Evolutionary conservation across 2,888 invertebrate genomes (phyloP).

Genomic region (Calephelis perditalis): DNA sequence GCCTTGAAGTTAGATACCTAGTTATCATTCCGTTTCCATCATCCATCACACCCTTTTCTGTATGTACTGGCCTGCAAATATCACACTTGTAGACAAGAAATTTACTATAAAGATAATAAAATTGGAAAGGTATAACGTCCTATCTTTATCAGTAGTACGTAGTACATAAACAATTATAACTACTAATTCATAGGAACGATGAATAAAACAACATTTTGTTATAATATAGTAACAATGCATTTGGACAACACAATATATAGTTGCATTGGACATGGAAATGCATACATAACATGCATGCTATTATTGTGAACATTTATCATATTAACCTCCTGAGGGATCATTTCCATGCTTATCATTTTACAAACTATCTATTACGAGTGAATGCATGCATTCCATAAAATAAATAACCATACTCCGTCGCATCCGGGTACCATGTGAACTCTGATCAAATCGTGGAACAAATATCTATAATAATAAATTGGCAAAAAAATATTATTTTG

Average conservation of each 20-base stretch:
- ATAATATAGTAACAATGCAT: slow-evolving; percentile 35
- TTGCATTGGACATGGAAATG: slow-evolving; percentile 36
- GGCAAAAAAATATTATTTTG: slow-evolving; percentile 18
- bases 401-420: slow-evolving; percentile 42
- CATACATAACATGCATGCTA: slow-evolving; percentile 20
- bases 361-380: slow-evolving; percentile 27
- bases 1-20: too few species aligned
- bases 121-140: too few species aligned
- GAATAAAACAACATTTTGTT: slow-evolving; percentile 31
- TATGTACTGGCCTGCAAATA: too few species aligned
- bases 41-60: too few species aligned
- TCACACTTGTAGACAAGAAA: too few species aligned
- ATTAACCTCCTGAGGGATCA: slow-evolving; percentile 4
- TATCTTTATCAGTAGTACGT: too few species aligned
- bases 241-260: slow-evolving; percentile 51
- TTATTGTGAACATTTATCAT: slow-evolving; percentile 12
- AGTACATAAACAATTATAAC: neutral
- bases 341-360: slow-evolving; percentile 25
- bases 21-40: too few species aligned
- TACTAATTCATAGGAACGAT: slow-evolving; percentile 10
- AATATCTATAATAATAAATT: slow-evolving; percentile 15
- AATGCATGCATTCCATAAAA: slow-evolving; percentile 34
- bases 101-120: too few species aligned
- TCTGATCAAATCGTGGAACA: slow-evolving; percentile 31
- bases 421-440: slow-evolving; percentile 35